Conservation (phyloP, 2,888 invertebrate species). For the Argyresthia albistria region DNA sequence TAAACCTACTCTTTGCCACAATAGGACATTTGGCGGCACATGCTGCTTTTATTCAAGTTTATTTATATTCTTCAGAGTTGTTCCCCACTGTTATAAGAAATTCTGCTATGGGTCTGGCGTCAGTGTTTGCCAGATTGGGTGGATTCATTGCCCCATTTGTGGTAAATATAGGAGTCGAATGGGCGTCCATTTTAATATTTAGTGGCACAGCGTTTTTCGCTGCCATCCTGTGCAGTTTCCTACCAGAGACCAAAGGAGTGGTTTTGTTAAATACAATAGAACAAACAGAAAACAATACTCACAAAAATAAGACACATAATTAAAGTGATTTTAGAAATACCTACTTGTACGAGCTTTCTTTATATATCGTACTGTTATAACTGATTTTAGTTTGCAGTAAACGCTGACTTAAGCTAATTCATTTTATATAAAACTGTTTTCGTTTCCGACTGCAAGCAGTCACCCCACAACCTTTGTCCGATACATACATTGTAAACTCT, state of each 20-base stretch:
- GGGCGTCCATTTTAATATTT: conserved; percentile 49
- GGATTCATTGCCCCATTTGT: conserved; percentile 90
- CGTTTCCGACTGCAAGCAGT: too few species aligned
- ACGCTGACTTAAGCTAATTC: too few species aligned
- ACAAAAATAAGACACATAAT: too few species aligned
- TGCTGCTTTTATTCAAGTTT: conserved; percentile 87
- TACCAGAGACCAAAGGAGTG: conserved; percentile 52
- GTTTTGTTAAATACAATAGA: conserved; percentile 49
- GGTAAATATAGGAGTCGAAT: conserved; percentile 68
- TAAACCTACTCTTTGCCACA: conserved; percentile 72
- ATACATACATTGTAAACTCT: too few species aligned
- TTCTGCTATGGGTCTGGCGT: conserved; percentile 90
- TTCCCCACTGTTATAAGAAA: conserved; percentile 93
- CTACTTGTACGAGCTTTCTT: too few species aligned
- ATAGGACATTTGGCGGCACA: conserved; percentile 86
- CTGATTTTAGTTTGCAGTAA: too few species aligned
- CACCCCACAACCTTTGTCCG: too few species aligned
- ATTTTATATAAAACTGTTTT: too few species aligned
- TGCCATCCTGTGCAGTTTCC: conserved; percentile 39
- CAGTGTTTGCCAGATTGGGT: conserved; percentile 88
- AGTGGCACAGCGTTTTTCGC: conserved; percentile 40
- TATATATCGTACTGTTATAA: too few species aligned
- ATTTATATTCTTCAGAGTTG: conserved; percentile 88
- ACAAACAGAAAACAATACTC: conserved; percentile 28
- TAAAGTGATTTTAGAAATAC: too few species aligned